Conservation (phyloP, 2,888 invertebrate species). For the Dasysyrphus tricinctus region DNA sequence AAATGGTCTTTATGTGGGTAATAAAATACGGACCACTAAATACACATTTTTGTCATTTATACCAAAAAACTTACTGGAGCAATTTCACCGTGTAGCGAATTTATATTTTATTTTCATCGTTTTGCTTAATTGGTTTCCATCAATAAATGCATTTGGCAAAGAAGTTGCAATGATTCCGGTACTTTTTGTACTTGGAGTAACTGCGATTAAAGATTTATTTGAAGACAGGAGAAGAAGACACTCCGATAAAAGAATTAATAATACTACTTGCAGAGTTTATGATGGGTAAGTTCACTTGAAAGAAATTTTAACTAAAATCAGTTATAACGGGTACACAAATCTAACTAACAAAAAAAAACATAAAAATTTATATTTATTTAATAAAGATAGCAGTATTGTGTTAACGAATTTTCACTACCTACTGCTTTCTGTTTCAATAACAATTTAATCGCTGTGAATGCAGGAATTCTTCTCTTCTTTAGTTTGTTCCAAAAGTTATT, state of each 20-base stretch:
- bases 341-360: no score
- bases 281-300: slow-evolving; percentile 88
- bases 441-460: no score
- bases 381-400: no score
- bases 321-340: no score
- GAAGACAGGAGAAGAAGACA: slow-evolving; percentile 95
- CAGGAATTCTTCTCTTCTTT: no score
- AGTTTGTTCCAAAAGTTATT: no score
- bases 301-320: neutral
- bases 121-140: slow-evolving; percentile 97
- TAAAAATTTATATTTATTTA: no score
- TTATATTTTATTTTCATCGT: slow-evolving; percentile 99
- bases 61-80: slow-evolving; percentile 97
- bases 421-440: no score
- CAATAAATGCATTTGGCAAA: slow-evolving; percentile 97
- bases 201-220: slow-evolving; percentile 96
- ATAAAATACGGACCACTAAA: slow-evolving; percentile 96
- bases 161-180: slow-evolving; percentile 98
- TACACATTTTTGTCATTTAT: slow-evolving; percentile 97
- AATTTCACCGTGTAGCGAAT: slow-evolving; percentile 98
- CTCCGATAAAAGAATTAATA: slow-evolving; percentile 97
- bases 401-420: no score
- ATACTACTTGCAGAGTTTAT: slow-evolving; percentile 95
- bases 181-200: slow-evolving; percentile 96
- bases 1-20: slow-evolving; percentile 91